Conservation (phyloP, 2,797 vertebrate genomes). For the Hipposideros larvatus region DNA sequence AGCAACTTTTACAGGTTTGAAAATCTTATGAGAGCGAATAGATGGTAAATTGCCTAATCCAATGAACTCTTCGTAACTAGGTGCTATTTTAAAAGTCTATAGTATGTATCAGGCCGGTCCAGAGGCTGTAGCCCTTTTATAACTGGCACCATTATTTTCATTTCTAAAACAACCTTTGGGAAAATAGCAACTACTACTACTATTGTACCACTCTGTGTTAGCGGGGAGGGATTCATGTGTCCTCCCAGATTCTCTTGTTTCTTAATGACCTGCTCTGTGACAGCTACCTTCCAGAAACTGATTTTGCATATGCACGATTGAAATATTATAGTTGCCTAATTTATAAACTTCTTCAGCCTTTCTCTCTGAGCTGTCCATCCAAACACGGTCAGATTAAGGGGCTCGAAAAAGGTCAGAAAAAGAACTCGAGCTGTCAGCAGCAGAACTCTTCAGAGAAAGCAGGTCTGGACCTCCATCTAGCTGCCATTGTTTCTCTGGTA, state of each 20-base stretch:
- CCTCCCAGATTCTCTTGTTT: background rate
- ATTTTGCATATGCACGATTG: fast-evolving
- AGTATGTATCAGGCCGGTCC: background rate
- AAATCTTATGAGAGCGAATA: background rate
- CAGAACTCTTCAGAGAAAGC: background rate
- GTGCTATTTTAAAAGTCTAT: background rate
- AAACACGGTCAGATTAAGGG: slow-evolving; percentile 22
- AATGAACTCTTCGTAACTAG: background rate
- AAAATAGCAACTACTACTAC: background rate
- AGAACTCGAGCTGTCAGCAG: slow-evolving; percentile 19
- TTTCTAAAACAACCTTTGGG: background rate
- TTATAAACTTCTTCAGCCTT: background rate
- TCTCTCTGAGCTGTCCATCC: background rate
- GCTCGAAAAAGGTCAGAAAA: background rate
- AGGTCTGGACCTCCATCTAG: background rate
- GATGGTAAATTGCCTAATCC: background rate
- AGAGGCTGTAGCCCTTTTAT: background rate
- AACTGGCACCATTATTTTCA: background rate
- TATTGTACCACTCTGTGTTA: background rate
- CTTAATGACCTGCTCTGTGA: background rate
- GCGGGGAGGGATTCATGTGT: background rate
- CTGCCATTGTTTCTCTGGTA: background rate
- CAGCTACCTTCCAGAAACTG: background rate
- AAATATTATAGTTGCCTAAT: background rate
- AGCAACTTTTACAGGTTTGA: background rate